These are phyloP conservation scores for Protobothrops flavoviridis DNA, from an alignment of 2,113 vertebrate genomes.

Conservation along the genomic window DNA sequence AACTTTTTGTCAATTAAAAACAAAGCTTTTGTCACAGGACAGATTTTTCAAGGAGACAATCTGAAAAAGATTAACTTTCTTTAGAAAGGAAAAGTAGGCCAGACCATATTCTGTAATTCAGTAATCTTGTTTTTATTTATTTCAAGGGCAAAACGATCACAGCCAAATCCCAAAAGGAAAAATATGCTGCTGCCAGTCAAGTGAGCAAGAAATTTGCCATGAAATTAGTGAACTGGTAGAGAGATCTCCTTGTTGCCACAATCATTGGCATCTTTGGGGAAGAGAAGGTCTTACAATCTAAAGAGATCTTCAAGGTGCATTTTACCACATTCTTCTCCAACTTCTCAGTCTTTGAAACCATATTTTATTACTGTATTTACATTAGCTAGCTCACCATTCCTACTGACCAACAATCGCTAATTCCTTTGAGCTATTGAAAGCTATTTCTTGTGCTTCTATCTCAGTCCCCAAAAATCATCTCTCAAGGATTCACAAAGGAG, in stretches of 20 bases:
- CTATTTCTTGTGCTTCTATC: background rate
- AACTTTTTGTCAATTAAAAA: background rate
- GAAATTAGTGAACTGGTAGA: background rate
- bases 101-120: background rate
- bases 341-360: background rate
- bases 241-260: background rate
- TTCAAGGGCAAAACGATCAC: background rate
- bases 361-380: background rate
- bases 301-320: background rate
- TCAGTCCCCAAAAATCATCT: background rate
- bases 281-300: background rate
- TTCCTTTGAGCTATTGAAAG: background rate
- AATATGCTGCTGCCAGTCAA: background rate
- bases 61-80: background rate
- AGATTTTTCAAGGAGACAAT: constrained; percentile 5
- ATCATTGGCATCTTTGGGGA: background rate
- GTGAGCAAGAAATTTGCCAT: background rate
- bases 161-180: background rate
- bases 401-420: background rate
- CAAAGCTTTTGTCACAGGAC: background rate
- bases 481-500: background rate
- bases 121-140: background rate
- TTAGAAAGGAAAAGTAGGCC: background rate
- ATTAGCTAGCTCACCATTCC: background rate
- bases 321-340: background rate